phyloP scores from a whole-genome alignment of 2,113 vertebrate genomes.

The Phaethon lepturus region DNA sequence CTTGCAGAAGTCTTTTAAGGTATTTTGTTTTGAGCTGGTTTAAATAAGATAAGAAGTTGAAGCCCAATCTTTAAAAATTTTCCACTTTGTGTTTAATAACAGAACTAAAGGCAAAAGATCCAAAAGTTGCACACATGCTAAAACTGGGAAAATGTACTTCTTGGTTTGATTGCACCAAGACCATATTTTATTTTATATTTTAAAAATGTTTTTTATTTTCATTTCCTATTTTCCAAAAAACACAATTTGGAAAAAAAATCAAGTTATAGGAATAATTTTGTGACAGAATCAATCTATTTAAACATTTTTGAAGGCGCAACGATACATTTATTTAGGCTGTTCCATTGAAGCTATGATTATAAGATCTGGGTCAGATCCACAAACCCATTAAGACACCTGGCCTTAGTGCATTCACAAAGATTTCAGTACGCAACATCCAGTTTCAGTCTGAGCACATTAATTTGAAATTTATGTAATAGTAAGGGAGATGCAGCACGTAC shows the following conservation, averaged over 20 bases:
- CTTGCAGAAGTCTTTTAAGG: background rate
- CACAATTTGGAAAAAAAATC: background rate
- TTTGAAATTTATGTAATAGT: no score
- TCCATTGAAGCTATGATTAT: background rate
- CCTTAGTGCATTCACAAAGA: background rate
- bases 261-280: background rate
- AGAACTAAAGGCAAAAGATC: background rate
- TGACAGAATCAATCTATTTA: background rate
- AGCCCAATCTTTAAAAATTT: background rate
- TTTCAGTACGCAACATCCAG: background rate
- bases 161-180: background rate
- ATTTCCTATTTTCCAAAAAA: background rate
- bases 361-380: background rate
- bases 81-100: background rate
- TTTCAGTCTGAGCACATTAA: background rate
- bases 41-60: background rate
- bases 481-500: rapidly evolving
- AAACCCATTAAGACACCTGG: background rate
- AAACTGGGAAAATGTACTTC: background rate
- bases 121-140: background rate
- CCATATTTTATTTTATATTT: background rate
- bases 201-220: background rate
- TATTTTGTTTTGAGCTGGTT: background rate
- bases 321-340: background rate
- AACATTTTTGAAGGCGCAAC: background rate